These are phyloP conservation scores for Beris morrisii DNA, from an alignment of 2,888 invertebrate genomes.

Conservation along the genomic window DNA sequence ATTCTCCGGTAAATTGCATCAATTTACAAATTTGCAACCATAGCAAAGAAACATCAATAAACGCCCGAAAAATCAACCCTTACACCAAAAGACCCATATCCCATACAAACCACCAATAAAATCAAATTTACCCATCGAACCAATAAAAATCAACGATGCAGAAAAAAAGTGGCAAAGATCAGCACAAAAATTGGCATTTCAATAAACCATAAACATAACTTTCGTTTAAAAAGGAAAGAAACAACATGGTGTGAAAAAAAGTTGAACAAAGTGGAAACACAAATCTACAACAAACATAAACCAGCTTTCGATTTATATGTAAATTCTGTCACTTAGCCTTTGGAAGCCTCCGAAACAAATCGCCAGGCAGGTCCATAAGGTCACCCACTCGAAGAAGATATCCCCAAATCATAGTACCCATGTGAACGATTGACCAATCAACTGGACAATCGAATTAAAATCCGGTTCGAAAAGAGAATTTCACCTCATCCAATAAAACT, in stretches of 20 bases:
- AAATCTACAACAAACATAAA: conserved; percentile 17
- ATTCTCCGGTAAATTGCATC: conserved; percentile 34
- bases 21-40: conserved; percentile 41
- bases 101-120: conserved; percentile 33
- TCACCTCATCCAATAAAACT: conserved; percentile 6
- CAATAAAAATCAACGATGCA: conserved; percentile 10
- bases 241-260: conserved; percentile 4
- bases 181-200: conserved; percentile 56
- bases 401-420: conserved; percentile 1
- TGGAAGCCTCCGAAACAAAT: background rate
- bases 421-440: conserved; percentile 29
- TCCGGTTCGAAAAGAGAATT: conserved; percentile 1
- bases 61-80: conserved; percentile 14
- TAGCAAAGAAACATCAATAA: conserved; percentile 34
- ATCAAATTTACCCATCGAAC: conserved; percentile 31
- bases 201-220: conserved; percentile 53
- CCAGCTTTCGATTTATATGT: conserved; percentile 31
- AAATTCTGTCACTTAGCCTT: conserved; percentile 35
- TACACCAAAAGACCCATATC: background rate
- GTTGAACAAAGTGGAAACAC: conserved; percentile 1
- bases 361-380: background rate
- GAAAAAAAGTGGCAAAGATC: conserved; percentile 43
- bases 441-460: conserved; percentile 35
- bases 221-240: conserved; percentile 38
- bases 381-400: background rate